Conservation (phyloP, 2,113 vertebrate genomes). For the Pionites leucogaster region DNA sequence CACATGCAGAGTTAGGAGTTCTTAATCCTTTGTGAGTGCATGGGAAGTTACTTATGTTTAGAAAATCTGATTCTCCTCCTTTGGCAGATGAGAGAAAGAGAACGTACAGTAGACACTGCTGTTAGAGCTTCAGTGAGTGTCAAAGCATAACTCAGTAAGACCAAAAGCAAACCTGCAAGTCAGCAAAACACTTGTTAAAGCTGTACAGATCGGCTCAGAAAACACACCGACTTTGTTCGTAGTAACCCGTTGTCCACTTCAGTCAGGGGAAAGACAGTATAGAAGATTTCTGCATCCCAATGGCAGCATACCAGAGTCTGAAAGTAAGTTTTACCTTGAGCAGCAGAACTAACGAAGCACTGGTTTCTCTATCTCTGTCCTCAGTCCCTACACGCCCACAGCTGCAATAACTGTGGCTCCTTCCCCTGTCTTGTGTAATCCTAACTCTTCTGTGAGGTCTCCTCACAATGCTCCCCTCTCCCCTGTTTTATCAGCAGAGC, state of each 20-base stretch:
- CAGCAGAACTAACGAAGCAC: rapidly evolving
- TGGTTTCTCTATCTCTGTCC: rapidly evolving
- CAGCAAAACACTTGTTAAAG: not conserved
- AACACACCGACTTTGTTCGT: not conserved
- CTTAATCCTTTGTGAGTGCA: not conserved
- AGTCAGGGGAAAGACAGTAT: rapidly evolving
- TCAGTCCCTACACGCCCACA: rapidly evolving
- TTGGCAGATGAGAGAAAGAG: not conserved
- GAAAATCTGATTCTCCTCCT: not conserved
- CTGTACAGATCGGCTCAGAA: not conserved
- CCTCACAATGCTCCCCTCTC: not conserved
- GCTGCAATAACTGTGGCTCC: not conserved
- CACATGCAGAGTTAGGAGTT: not conserved
- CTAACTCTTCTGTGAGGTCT: rapidly evolving
- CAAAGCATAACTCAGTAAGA: not conserved
- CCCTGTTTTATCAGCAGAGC: not conserved
- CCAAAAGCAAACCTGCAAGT: not conserved
- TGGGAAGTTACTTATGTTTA: not conserved
- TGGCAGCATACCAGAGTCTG: rapidly evolving
- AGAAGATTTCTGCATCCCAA: no score
- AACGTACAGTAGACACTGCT: not conserved
- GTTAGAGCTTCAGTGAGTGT: not conserved
- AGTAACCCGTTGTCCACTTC: not conserved
- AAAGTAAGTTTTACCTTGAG: not conserved
- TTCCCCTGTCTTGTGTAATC: not conserved